Evolutionary conservation across 2,797 vertebrate genomes (phyloP), one percentile per base, ranked within the genome.

Genomic region (Danio tinwini): DNA sequence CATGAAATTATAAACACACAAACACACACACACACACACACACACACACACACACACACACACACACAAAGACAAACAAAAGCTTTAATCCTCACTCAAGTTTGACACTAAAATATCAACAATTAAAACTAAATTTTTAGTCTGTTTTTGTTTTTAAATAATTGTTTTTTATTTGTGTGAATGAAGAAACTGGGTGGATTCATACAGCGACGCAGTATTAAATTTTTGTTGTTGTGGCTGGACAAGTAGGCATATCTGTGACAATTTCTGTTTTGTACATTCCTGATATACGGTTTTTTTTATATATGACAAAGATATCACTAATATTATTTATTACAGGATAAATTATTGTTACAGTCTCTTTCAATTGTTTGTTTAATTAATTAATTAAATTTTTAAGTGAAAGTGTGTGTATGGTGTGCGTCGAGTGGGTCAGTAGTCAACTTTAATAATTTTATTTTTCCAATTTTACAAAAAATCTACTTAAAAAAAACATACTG

Each of bases 241-340:
- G 44, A 65, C 79, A 80, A 58, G n/a, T n/a, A 61, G 45, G 68
- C 56, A 62, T 14, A 49, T 56, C 50, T 10, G 83, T 59, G 68
- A 61, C 73, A 65, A 73, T 76, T 62, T 72, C 40, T 2, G 59
- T 58, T 77, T 77, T 56, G 61, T 67, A 39, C 29, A 8, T 69
- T 58, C 42, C 65, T 65, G 29, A 74, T 58, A 74, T 56, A 52
- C 47, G n/a, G n/a, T 75, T 78, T 62, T 80, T 62, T 29, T 29
- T 29, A 29, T 29, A 29, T 29, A 29, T 29, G 3, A 29, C 29
- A 29, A 29, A 29, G 29, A 29, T 29, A 29, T 29, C 1, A 29
- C 29, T 29, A 3, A 29, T 29, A 29, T 29, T 29, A 29, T 29
- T 29, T 29, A 29, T 29, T 29, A 29, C 29, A 1, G 29, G 1